Base-by-base conservation (phyloP, 2,888 invertebrate genomes). In the Drosophila merina region DNA sequence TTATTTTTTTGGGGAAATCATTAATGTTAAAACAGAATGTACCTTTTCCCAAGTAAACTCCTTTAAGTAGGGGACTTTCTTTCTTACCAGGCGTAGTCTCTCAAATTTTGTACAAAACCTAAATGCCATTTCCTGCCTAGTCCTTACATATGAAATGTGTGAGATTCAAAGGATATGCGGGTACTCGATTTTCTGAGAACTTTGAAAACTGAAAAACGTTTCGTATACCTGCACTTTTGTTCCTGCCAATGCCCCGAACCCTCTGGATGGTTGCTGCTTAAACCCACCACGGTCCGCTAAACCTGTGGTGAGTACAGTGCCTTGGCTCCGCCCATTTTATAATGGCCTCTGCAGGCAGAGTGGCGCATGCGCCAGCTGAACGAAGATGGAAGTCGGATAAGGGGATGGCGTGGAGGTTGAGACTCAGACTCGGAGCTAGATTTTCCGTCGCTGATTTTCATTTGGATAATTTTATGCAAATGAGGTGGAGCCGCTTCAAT, bases 311-410 rank as follows among this genome's bases (percentile, higher is more conserved):
- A 51, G 67, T 49, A 33, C 31, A 79, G 58, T 71, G 67, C 26
- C 72, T 82, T 81, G 70, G 82, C 90, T 89, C 90, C 90, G 90
- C 90, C 90, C 76, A 76, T 90, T 90, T 91, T 84, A 83, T 77
- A 90, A 90, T 90, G 90, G 90, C 89, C 83, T 73, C 85, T 74
- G 76, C 25, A 59, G 72, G 51, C 75, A 25, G 48, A 62, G 72
- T 75, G 76, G 79, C 87, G 87, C 88, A 83, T 55, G 60, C 44
- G 44, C 25, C 20, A 9, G 64, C 60, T 40, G 48, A 25, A 55
- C 75, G 76, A 74, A 77, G 54, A 57, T 74, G 66, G 52, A 54
- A 57, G 63, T 51, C 63, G 77, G 81, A 79, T 79, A 81, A 79
- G 81, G 72, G 47, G 20, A 57, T 47, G 50, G 59, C 40, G 38